Percentiles rank a stretch among this genome's conserved stretches.
These are phyloP conservation scores for Cygnus olor DNA, from an alignment of 2,797 vertebrate species.

Conservation along the genomic window DNA sequence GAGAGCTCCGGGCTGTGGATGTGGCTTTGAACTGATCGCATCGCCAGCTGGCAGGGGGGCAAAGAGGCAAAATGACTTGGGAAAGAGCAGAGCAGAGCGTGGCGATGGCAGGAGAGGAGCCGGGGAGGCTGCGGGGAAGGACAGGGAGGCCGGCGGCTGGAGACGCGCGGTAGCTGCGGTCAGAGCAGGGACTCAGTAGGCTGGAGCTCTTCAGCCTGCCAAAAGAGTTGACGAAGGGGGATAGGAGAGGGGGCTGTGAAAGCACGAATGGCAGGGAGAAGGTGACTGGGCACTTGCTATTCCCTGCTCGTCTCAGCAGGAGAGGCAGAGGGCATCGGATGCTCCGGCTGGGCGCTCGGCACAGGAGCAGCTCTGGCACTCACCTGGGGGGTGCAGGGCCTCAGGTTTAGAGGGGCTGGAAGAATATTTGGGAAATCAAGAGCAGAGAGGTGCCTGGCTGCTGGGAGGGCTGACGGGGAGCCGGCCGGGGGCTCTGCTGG, in stretches of 20 bases:
- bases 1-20: accelerated
- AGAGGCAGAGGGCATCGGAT: not conserved
- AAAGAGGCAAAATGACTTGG: not conserved
- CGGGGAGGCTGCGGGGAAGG: accelerated
- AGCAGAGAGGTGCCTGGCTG: not conserved
- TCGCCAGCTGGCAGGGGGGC: not conserved
- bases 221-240: not conserved
- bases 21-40: not conserved
- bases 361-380: not conserved
- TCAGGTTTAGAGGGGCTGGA: not conserved
- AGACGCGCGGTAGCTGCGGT: not conserved
- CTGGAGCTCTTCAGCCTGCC: not conserved
- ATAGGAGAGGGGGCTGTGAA: not conserved
- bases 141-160: accelerated
- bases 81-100: not conserved
- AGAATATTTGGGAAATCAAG: not conserved
- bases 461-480: not conserved
- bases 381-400: not conserved
- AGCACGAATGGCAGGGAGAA: not conserved
- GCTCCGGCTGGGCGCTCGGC: not conserved
- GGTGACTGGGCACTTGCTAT: not conserved
- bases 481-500: not conserved
- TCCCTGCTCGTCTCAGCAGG: not conserved
- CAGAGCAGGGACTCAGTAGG: not conserved
- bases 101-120: not conserved